phyloP scores from a whole-genome alignment of 2,888 invertebrate genomes.

The Trachelus troglodyta region DNA sequence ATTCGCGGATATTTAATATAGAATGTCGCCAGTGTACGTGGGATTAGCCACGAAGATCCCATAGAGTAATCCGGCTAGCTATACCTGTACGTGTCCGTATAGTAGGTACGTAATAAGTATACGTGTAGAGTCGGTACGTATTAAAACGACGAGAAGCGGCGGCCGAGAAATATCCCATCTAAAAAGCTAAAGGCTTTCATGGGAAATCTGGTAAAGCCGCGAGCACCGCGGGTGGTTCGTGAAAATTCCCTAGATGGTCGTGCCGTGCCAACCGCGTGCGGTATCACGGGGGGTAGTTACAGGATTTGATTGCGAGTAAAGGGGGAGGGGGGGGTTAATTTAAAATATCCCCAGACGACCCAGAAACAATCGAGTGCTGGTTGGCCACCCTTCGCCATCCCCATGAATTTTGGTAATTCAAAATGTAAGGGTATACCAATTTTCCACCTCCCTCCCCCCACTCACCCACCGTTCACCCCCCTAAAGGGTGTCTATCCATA shows the following conservation, averaged over 20 bases:
- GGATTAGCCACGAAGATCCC: background rate
- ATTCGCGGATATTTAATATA: background rate
- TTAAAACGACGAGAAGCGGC: background rate
- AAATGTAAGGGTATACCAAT: background rate
- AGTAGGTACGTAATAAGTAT: background rate
- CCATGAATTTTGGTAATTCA: background rate
- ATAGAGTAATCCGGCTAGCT: background rate
- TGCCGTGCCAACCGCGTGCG: background rate
- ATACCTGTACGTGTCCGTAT: background rate
- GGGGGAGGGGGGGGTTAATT: background rate
- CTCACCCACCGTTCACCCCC: no score
- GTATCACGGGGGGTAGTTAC: background rate
- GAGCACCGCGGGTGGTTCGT: background rate
- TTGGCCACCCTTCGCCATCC: background rate
- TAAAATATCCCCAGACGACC: background rate
- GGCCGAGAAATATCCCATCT: background rate
- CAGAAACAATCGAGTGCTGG: background rate
- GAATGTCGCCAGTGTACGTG: background rate
- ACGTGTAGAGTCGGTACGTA: background rate
- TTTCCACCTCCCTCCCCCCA: rapidly evolving
- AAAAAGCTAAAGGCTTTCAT: background rate
- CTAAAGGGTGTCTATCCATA: no score
- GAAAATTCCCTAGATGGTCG: background rate
- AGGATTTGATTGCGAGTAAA: background rate
- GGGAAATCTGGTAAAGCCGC: background rate